Evolutionary conservation across 2,797 vertebrate species (phyloP).

Genomic region (Phataginus tricuspis): DNA sequence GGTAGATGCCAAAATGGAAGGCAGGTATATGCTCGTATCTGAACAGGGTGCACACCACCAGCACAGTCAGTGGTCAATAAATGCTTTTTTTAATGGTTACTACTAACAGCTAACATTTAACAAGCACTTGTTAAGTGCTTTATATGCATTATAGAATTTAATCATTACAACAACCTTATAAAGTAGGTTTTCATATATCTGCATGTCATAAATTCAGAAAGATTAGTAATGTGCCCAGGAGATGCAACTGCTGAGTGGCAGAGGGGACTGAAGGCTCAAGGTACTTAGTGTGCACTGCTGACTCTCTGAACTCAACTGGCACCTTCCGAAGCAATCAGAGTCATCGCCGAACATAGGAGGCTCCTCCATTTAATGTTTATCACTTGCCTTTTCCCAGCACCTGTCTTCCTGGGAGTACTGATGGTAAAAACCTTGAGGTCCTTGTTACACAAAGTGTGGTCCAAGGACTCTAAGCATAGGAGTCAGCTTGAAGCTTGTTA

Average conservation of each 20-base stretch:
- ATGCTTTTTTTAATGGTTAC: background rate
- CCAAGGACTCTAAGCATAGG: rapidly evolving
- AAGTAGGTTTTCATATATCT: background rate
- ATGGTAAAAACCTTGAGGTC: background rate
- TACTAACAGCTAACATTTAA: background rate
- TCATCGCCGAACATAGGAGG: background rate
- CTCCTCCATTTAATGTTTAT: background rate
- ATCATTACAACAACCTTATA: background rate
- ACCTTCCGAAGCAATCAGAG: background rate
- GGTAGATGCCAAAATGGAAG: background rate
- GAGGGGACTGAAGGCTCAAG: background rate
- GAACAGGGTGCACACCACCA: background rate
- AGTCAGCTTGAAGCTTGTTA: background rate
- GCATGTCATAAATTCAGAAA: slow-evolving; percentile 1
- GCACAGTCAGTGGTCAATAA: background rate
- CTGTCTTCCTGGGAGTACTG: background rate
- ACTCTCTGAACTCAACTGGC: background rate
- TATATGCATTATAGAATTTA: background rate
- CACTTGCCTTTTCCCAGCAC: background rate
- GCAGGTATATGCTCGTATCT: background rate
- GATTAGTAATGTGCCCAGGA: background rate
- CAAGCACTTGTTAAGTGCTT: slow-evolving; percentile 23
- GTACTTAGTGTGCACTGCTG: background rate
- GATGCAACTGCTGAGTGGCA: background rate
- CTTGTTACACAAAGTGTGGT: background rate